Percentiles rank a stretch among this genome's conserved stretches.
These are phyloP conservation scores for Drosophila parvula DNA, from an alignment of 1,140 invertebrate species.

Conservation along the genomic window DNA sequence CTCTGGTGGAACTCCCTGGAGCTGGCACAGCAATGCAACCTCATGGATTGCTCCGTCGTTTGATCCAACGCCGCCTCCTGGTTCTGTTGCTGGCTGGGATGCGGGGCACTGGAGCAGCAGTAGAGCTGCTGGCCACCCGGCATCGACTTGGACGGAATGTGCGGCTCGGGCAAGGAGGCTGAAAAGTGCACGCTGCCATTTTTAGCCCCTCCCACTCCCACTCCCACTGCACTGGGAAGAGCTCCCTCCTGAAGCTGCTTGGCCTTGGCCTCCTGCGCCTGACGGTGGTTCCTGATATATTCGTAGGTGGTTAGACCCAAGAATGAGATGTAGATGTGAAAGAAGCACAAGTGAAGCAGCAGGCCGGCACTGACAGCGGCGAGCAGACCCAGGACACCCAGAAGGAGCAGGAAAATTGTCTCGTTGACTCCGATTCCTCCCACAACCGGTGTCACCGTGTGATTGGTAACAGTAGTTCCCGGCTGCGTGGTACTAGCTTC, in stretches of 20 bases:
- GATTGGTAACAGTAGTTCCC: constrained; percentile 30
- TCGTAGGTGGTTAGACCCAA: constrained; percentile 95
- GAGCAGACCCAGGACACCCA: constrained; percentile 88
- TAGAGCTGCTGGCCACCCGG: constrained; percentile 61
- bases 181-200: constrained; percentile 49
- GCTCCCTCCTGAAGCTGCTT: constrained; percentile 59
- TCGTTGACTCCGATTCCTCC: constrained; percentile 84
- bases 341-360: constrained; percentile 94
- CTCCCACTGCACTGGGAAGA: neutral
- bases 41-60: constrained; percentile 26
- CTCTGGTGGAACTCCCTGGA: constrained; percentile 77
- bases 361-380: constrained; percentile 91
- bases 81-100: constrained; percentile 62
- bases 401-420: constrained; percentile 87
- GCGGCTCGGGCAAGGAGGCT: constrained; percentile 39
- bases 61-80: constrained; percentile 30
- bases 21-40: constrained; percentile 77
- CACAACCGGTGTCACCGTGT: constrained; percentile 49
- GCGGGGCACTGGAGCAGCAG: constrained; percentile 71
- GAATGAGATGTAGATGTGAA: constrained; percentile 94
- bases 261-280: constrained; percentile 75
- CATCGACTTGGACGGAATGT: constrained; percentile 72
- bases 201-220: constrained; percentile 23
- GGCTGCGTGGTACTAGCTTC: constrained; percentile 28
- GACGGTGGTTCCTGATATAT: constrained; percentile 89